Base-by-base conservation (phyloP, 92 coral and sea anemone genomes). In the Porites evermanni region DNA sequence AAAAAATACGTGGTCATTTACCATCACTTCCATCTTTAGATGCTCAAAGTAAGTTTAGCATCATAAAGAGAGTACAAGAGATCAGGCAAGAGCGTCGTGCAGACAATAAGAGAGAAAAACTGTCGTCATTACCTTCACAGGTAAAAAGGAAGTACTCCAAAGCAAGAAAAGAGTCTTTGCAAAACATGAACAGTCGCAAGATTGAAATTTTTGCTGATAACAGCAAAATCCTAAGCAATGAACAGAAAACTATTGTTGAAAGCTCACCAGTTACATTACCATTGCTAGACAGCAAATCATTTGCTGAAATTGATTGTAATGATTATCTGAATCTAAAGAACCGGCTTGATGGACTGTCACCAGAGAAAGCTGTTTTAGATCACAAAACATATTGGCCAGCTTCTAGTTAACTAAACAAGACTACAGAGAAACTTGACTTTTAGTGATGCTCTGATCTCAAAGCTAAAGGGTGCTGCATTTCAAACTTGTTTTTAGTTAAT, bases 181-280 rank as follows among this genome's bases (percentile, higher is more conserved):
- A 68, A 67, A 75, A 67, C 47, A 38, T 38, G 5, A 38, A 38
- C 68, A 6, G 20, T 12, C 74, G 70, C 59, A 86, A 67, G 72
- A 70, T 91, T 32, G 97, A 94, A 1, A 67, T 94, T 24, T 94
- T 94, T 87, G 95, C 91, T 0, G 87, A 91, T 63, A 91, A 94
- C 32, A 77, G 60, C 16, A 72, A 89, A 50, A 52, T 63, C 19
- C 79, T 73, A 1, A 50, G 11, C 6, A 59, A 29, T 23, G 59
- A 71, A 24, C 50, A 78, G 19, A 72, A 19, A 82, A 13, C 4
- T 72, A 70, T 17, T 12, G 32, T 74, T 47, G 73, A 92, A 64
- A 76, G 67, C 74, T 47, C 13, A n/a, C 38, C 79, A 20, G 75
- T 64, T 13, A 24, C 32, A n/a, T 78, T 94, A 78, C 80, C 85